These are phyloP conservation scores for Nothocercus julius DNA, from an alignment of 2,113 vertebrate species.

Conservation along the genomic window DNA sequence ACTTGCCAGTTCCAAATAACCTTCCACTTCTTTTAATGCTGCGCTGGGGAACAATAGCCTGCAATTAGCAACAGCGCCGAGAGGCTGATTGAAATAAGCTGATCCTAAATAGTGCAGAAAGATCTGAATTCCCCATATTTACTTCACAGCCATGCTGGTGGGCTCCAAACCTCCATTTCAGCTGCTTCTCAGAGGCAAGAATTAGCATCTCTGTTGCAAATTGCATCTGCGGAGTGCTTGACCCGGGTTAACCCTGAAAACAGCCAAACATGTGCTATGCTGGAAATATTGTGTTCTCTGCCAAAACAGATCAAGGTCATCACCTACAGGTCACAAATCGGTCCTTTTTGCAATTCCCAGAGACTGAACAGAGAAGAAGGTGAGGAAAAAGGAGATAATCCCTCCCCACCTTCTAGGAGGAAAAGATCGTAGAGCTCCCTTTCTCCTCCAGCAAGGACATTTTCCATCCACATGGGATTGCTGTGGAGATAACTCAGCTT, in stretches of 20 bases:
- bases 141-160: background rate
- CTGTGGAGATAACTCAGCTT: background rate
- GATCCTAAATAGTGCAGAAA: background rate
- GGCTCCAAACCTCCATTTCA: background rate
- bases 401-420: rapidly evolving
- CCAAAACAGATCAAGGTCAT: background rate
- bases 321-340: background rate
- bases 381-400: background rate
- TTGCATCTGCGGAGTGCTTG: background rate
- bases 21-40: slow-evolving; percentile 1
- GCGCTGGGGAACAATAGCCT: background rate
- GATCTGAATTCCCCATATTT: background rate
- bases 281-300: background rate
- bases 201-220: background rate
- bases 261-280: background rate
- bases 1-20: slow-evolving; percentile 20
- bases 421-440: rapidly evolving
- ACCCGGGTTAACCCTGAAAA: background rate
- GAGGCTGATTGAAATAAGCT: background rate
- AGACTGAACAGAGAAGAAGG: background rate
- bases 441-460: background rate
- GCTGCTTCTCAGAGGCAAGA: background rate
- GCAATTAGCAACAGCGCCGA: background rate
- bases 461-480: background rate
- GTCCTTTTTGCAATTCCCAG: background rate